Evolutionary conservation across 2,113 vertebrate genomes (phyloP).

Genomic region (Eira barbara): DNA sequence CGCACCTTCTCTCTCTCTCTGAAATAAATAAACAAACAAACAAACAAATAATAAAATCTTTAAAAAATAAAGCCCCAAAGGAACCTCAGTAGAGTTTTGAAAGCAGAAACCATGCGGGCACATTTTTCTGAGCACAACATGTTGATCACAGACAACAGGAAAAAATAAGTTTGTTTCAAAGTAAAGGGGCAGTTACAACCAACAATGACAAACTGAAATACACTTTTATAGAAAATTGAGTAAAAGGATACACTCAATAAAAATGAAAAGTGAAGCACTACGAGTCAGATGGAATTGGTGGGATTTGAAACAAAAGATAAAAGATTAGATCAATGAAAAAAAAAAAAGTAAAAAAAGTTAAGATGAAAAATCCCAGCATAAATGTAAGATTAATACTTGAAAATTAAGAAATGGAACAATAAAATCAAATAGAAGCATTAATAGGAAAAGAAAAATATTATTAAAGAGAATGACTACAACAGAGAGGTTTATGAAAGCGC

Average conservation of each 20-base stretch:
- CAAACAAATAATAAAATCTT: neutral
- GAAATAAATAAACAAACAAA: neutral
- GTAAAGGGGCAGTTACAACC: neutral
- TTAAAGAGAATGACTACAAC: neutral
- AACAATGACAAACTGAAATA: neutral
- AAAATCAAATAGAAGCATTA: neutral
- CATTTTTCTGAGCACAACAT: neutral
- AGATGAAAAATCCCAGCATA: neutral
- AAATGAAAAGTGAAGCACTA: neutral
- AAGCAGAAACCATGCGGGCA: neutral
- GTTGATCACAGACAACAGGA: neutral
- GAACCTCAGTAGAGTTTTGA: neutral
- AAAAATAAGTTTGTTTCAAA: neutral
- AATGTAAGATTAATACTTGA: neutral
- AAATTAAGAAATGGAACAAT: neutral
- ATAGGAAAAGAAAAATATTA: neutral
- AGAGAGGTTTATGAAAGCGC: neutral
- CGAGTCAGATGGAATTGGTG: neutral
- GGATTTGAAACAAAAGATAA: neutral
- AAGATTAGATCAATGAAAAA: neutral
- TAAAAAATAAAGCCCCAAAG: neutral
- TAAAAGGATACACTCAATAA: neutral
- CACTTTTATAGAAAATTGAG: neutral
- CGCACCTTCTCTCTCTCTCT: neutral
- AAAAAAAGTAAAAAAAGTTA: neutral